phyloP scores from a whole-genome alignment of 2,797 vertebrate species.

The Schizothorax lantsangensis region DNA sequence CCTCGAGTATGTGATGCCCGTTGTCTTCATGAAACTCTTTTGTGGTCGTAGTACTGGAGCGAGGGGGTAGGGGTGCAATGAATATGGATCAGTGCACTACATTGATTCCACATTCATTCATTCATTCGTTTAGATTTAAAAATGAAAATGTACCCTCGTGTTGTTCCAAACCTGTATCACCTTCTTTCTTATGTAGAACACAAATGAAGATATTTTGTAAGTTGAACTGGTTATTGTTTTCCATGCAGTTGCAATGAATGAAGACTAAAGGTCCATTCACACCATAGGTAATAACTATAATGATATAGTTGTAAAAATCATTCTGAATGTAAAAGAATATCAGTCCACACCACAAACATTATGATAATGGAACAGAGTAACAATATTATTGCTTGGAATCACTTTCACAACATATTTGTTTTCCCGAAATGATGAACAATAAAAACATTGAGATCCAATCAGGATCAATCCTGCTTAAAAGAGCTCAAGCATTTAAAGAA shows the following conservation, averaged over 20 bases:
- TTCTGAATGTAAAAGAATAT: background rate
- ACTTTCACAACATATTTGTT: too few relatives aligned
- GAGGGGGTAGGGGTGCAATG: background rate
- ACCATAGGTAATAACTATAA: background rate
- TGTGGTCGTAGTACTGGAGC: background rate
- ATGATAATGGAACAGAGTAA: background rate
- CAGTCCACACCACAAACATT: background rate
- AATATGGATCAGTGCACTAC: background rate
- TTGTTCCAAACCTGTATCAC: background rate
- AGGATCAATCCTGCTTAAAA: too few relatives aligned
- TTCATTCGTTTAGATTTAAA: background rate
- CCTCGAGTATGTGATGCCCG: background rate
- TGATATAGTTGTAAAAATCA: too few relatives aligned
- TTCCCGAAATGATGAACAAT: too few relatives aligned
- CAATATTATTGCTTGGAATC: too few relatives aligned
- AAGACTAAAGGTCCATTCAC: background rate
- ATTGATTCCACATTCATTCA: background rate
- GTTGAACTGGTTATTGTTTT: background rate
- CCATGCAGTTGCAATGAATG: background rate
- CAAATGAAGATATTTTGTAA: background rate
- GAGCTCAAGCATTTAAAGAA: too few relatives aligned
- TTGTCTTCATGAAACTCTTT: background rate
- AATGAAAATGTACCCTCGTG: background rate
- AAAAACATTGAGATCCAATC: too few relatives aligned
- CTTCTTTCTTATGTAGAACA: background rate